Base-by-base conservation (phyloP, 1,140 invertebrate species). In the Pemphigus obesinymphae region DNA sequence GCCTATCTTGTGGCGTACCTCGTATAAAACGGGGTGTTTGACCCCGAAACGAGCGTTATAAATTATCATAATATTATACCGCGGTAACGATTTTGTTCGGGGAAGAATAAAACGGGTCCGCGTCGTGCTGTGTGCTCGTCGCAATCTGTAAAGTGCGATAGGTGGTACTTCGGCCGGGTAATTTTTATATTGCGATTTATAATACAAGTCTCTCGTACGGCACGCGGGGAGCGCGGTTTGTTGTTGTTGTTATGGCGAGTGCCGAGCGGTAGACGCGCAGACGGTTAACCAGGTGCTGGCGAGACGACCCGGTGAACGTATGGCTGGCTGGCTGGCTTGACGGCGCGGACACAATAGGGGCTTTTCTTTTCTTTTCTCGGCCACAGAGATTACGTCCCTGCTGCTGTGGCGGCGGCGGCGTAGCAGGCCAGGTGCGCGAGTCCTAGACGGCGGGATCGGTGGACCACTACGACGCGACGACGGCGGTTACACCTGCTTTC, bases 201-300 rank as follows among this genome's bases (percentile, higher is more conserved):
- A n/a, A n/a, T n/a, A n/a, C n/a, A n/a, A n/a, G n/a, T n/a, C n/a
- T n/a, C n/a, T n/a, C n/a, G n/a, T n/a, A n/a, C n/a, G n/a, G 23
- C 2, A 1, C 58, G 58, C 23, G 58, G 58, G 23, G 58, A 61
- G 3, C 5, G 31, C 20, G 20, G 7, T 2, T 15, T 15, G 26
- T 20, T 2, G 29, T n/a, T n/a, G n/a, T 68, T 5, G 10, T 40
- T 37, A 17, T 23, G 4, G 43, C 37, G 37, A 8, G 3, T 3
- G 8, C 13, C 43, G 43, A 13, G 13, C 37, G 43, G 13, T 6
- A 7, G 43, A 45, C 43, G 26, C 37, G 40, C 68, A 70, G 68
- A 70, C 68, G n/a, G 66, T 26, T 26, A 15, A 37, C 66, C 66
- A 70, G 66, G 66, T 70, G 66, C 66, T 26, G n/a, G 11, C n/a